phyloP scores from a whole-genome alignment of 2,113 vertebrate species.

The Chunga burmeisteri region DNA sequence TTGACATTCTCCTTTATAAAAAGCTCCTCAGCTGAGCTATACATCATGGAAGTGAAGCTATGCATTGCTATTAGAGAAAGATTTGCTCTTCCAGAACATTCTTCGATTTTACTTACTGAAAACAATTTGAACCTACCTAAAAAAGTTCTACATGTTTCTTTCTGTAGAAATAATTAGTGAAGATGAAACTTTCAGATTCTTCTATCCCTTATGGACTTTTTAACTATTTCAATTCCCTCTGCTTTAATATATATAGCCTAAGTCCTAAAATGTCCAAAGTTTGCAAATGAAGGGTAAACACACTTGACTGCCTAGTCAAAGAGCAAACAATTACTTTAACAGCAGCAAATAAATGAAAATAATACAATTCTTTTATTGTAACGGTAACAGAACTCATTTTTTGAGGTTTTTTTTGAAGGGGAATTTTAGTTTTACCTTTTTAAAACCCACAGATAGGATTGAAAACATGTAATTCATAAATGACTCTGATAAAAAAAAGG shows the following conservation, averaged over 20 bases:
- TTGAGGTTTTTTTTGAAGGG: not conserved
- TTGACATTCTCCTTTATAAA: not conserved
- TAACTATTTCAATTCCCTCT: not conserved
- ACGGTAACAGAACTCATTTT: not conserved
- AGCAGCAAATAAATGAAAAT: not conserved
- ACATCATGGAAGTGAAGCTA: not conserved
- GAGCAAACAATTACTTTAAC: not conserved
- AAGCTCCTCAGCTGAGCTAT: not conserved
- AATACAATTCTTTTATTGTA: not conserved
- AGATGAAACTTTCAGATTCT: not conserved
- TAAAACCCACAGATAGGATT: not conserved
- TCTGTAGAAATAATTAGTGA: not conserved
- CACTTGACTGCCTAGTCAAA: not conserved
- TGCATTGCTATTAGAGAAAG: not conserved
- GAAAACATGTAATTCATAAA: not conserved
- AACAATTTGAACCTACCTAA: not conserved
- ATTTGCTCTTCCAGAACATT: not conserved
- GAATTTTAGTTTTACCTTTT: not conserved
- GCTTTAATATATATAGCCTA: not conserved
- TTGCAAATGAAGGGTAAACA: not conserved
- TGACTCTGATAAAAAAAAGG: not conserved
- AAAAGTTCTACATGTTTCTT: not conserved
- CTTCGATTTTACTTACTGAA: not conserved
- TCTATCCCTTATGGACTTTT: not conserved
- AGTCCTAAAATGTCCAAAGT: not conserved